phyloP scores from a whole-genome alignment of 2,113 vertebrate species.

The Hydropotes inermis region DNA sequence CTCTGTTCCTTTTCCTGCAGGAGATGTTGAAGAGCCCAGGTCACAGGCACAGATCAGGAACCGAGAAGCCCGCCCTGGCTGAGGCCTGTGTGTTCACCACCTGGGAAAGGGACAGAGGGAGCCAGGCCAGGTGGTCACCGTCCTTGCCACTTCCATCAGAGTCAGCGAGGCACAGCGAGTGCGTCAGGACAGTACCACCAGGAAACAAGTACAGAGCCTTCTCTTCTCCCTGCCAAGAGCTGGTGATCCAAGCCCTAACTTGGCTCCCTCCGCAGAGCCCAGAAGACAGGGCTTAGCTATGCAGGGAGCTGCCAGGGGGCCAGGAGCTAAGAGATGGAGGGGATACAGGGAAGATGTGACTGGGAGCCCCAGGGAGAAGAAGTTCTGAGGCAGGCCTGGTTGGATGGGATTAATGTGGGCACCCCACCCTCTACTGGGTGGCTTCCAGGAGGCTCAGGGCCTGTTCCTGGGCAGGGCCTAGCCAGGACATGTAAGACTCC shows the following conservation, averaged over 20 bases:
- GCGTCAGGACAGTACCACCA: background rate
- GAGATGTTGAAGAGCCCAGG: background rate
- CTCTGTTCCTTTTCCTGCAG: background rate
- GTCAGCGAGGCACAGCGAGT: background rate
- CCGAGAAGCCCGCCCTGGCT: background rate
- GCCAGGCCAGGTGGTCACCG: rapidly evolving
- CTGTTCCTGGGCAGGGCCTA: background rate
- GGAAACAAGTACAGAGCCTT: background rate
- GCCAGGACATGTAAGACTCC: background rate
- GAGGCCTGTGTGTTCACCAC: background rate
- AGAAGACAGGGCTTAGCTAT: background rate
- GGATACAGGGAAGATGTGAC: background rate
- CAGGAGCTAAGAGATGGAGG: background rate
- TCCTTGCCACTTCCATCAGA: background rate
- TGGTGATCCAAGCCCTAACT: background rate
- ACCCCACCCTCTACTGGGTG: background rate
- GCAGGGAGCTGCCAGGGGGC: background rate
- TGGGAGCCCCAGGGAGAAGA: background rate
- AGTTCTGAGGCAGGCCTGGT: background rate
- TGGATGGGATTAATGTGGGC: background rate
- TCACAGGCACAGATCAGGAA: background rate
- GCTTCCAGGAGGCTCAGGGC: background rate
- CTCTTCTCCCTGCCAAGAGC: background rate
- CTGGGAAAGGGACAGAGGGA: background rate
- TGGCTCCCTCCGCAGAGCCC: background rate